Evolutionary conservation across 1,140 invertebrate species (phyloP), one percentile per base, ranked within the genome.

Genomic region (Chionoecetes opilio): DNA sequence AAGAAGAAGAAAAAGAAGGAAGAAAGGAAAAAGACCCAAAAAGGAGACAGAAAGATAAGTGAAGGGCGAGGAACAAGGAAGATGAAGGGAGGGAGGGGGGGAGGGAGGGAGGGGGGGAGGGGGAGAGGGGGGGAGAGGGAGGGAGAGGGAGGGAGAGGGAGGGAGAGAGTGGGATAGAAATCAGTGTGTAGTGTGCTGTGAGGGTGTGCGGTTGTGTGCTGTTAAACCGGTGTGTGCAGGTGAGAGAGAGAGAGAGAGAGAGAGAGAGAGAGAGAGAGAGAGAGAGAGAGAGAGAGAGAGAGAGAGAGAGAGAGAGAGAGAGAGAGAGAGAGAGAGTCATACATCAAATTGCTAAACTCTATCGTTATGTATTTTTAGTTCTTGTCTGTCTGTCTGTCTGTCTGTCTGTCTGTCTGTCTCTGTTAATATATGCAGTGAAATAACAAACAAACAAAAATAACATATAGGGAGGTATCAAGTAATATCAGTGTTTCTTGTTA

Each of bases 281-380:
- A 87, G 11, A 87, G 86, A 87, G 86, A 87, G 86, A 87, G 86
- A 87, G 34, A 21, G 34, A 37, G 34, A 34, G 38, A 41, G 85
- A 87, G 85, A 87, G 85, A 87, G 85, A 87, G 85, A 87, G 85
- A 87, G 85, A 87, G 85, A 87, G 85, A 87, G 85, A 87, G 85
- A 87, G 85, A 87, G 85, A 87, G 85, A 87, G 85, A 87, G 86
- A 87, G 86, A 87, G 86, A 87, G 86, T 35, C n/a, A n/a, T n/a
- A n/a, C n/a, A n/a, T n/a, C n/a, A n/a, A n/a, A n/a, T n/a, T n/a
- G n/a, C n/a, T n/a, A n/a, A n/a, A n/a, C n/a, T n/a, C n/a, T n/a
- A n/a, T n/a, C n/a, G n/a, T n/a, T n/a, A n/a, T n/a, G n/a, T n/a
- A n/a, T n/a, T n/a, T n/a, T n/a, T n/a, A n/a, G n/a, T n/a, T n/a